Conservation (phyloP, 2,797 vertebrate species). For the Stomatorhinus walkeri region DNA sequence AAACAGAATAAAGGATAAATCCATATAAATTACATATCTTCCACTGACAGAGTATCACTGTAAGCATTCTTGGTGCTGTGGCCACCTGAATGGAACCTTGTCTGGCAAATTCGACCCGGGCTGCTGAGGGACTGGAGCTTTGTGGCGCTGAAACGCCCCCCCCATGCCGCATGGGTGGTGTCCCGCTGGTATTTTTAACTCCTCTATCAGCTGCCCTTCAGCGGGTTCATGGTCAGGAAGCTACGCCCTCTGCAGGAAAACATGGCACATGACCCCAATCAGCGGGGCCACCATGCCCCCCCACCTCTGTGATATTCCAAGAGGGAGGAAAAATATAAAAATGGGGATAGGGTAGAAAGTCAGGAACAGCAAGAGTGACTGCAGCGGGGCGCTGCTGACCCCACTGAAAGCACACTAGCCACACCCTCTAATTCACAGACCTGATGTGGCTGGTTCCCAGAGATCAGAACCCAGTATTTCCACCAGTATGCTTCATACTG, state of each 20-base stretch:
- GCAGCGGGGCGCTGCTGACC: not conserved
- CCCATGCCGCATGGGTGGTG: not conserved
- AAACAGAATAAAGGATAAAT: not conserved
- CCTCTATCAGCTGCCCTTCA: slow-evolving; percentile 23
- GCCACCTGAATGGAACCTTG: slow-evolving; percentile 66
- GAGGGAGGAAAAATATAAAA: not conserved
- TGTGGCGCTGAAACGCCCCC: not conserved
- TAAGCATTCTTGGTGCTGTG: slow-evolving; percentile 74
- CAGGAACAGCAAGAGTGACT: not conserved
- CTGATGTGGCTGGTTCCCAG: not conserved
- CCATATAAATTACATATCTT: not conserved
- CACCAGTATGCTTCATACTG: not conserved
- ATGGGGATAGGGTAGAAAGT: not conserved
- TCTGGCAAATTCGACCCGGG: not conserved
- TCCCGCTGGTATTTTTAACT: slow-evolving; percentile 31
- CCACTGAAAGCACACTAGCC: not conserved
- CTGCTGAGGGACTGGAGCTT: not conserved
- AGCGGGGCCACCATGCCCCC: not conserved
- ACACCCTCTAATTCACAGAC: not conserved
- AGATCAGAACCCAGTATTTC: not conserved
- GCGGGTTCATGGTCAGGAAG: slow-evolving; percentile 36
- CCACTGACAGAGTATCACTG: slow-evolving; percentile 83
- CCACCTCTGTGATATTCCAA: not conserved
- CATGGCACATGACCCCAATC: slow-evolving; percentile 34
- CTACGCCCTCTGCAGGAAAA: slow-evolving; percentile 41